Base-by-base conservation (phyloP, 2,888 invertebrate species). In the Antitype chi region DNA sequence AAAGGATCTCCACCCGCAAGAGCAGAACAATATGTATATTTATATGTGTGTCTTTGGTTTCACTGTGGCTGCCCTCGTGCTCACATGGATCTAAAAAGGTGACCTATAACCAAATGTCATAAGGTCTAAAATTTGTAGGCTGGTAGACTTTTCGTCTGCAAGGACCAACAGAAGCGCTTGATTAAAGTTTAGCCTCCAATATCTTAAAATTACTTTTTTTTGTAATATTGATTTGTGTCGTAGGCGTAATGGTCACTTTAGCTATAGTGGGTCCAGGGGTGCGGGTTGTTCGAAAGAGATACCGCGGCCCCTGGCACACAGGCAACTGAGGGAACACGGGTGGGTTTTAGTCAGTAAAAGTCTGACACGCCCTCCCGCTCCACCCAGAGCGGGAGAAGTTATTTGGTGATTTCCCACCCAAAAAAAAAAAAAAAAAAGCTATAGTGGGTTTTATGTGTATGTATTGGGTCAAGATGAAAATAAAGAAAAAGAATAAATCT, bases 1-100 rank as follows among this genome's bases (percentile, higher is more conserved):
- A 69, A 81, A 77, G 55, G 68, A 55, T 60, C 53, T 15, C 23
- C 23, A 64, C 49, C 55, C 49, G 60, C 57, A 52, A 49, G 20
- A 60, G 32, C 64, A 53, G 11, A 20, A 57, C 62, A 62, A 32
- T 68, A 49, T 66, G 43, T 76, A 47, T 57, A 38, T n/a, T 64
- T 52, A 57, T 60, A 28, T 75, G 32, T 47, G 67, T 15, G 38
- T 66, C 9, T 43, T 28, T 66, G 75, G 75, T 64, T 73, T 38
- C 15, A 17, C 32, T 66, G 59, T 63, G 75, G 0, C 11, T 13
- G 20, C 23, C 17, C 25, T 15, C 32, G 38, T 38, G 52, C 8
- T 28, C 62, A 15, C 17, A 52, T 70, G 55, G 25, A 32, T 32
- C 55, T 49, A 43, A 49, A 73, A 59, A 55, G 55, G 53, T 64